These are phyloP conservation scores for Eulithis testata DNA, from an alignment of 2,888 invertebrate species.

Conservation along the genomic window DNA sequence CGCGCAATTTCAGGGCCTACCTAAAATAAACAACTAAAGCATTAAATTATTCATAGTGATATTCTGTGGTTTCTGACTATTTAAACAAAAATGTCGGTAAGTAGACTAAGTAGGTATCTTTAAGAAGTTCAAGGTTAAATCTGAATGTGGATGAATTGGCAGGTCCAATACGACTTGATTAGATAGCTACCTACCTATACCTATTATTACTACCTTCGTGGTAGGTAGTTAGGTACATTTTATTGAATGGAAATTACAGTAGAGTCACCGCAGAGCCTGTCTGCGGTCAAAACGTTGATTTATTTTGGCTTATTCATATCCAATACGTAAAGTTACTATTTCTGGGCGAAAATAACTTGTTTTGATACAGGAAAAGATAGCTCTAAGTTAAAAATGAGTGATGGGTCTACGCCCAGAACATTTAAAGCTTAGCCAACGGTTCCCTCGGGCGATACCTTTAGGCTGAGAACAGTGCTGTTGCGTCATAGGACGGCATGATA, in stretches of 20 bases:
- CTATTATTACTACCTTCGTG: too few species aligned
- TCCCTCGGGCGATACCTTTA: constrained; percentile 31
- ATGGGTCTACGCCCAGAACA: constrained; percentile 35
- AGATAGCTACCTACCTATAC: not conserved
- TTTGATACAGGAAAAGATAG: not conserved
- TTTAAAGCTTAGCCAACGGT: constrained; percentile 26
- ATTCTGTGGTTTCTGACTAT: not conserved
- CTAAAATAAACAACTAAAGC: not conserved
- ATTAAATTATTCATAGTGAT: not conserved
- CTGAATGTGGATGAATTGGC: constrained; percentile 5
- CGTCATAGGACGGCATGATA: constrained; percentile 22
- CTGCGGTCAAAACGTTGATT: not conserved
- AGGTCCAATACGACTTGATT: constrained; percentile 8
- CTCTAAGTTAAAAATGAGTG: constrained; percentile 25
- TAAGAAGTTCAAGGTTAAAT: constrained; percentile 25
- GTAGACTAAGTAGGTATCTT: constrained; percentile 6
- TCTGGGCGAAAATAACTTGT: not conserved
- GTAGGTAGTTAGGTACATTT: too few species aligned
- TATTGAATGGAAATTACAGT: not conserved
- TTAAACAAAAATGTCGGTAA: not conserved
- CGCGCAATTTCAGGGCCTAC: not conserved
- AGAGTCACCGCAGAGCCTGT: not conserved
- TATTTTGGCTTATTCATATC: not conserved
- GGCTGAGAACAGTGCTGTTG: constrained; percentile 22
- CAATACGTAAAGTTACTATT: not conserved